Evolutionary conservation across 2,888 invertebrate genomes (phyloP), one percentile per base, ranked within the genome.

Genomic region (Eupithecia vulgata): DNA sequence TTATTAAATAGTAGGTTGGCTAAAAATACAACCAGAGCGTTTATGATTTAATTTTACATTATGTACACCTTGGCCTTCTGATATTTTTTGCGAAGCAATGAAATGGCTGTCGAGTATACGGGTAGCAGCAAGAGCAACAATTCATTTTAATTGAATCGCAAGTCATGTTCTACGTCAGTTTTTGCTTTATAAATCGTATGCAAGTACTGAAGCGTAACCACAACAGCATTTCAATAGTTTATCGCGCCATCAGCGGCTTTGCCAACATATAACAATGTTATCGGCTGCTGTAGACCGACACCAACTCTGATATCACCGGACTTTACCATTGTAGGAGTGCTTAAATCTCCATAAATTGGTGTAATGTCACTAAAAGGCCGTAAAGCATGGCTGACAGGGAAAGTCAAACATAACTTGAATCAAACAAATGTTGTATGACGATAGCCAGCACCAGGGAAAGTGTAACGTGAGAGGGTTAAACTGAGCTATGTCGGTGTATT

Each of bases 191-290:
- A 75, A 73, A 79, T 77, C 76, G 74, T 79, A 76, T 72, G 76
- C 67, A 76, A 21, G 76, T 79, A 76, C 72, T 81, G 78, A 79
- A 75, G 82, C 81, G 77, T 83, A 76, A 67, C 71, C 78, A 78
- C 82, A 79, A 65, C 78, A 80, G 79, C 81, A 78, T 81, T 80
- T 80, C 80, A 81, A 80, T 81, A 73, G 80, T 83, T 85, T 89
- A 88, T 88, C 85, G 83, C 83, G 83, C 80, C 84, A 89, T 88
- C 87, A 83, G 80, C 79, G 81, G 69, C 76, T 69, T 67, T 61
- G 52, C 69, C 76, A 81, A 90, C 65, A 65, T 34, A 65, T 7
- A 65, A 65, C 88, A 90, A 89, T 90, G 88, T 84, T 89, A 90
- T 89, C 90, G 78, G 79, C 73, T 79, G 83, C 82, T 82, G 75